Base-by-base conservation (phyloP, 2,888 invertebrate genomes). In the Eremobia ochroleuca region DNA sequence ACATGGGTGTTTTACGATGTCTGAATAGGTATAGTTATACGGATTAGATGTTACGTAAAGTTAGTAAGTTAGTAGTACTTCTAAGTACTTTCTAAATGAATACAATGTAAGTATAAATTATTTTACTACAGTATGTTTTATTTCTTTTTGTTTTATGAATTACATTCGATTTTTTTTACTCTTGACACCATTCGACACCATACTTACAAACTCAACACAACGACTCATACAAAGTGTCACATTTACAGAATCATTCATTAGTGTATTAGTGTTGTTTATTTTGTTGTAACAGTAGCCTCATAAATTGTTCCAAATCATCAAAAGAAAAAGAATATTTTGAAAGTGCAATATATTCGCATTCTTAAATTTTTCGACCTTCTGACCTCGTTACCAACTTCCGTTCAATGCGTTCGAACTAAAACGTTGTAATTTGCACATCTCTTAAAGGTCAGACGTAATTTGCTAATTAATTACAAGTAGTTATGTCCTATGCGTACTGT, bases 391-490 rank as follows among this genome's bases (percentile, higher is more conserved):
- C 59, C 37, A 66, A 74, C 37, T 77, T 58, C 25, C 13, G 18
- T 49, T 59, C 59, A 68, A n/a, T 72, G 62, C 62, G 65, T 71
- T 76, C 8, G 62, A 73, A 74, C 73, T 75, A 68, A 74, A 79
- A 73, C 69, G 72, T 79, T 73, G 74, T 88, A 87, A 87, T 89
- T 87, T 85, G 80, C 85, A 77, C 74, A 73, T 88, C 77, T 62
- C 86, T 83, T 88, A 85, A 90, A 92, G 93, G 92, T 91, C 91
- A 89, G 81, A 69, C 75, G 82, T 92, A 93, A 93, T 93, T 93
- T 93, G 92, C 79, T 92, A 92, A 93, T 93, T 93, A 93, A 93
- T 93, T 92, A 92, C 90, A 91, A 92, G 91, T 86, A 90, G 77
- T 87, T 86, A 79, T 84, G 85, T 83, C 85, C 85, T 86, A 88